Percentiles rank a stretch among this genome's conserved stretches.
Conservation (phyloP, 1,140 invertebrate species). For the Delia radicum region DNA sequence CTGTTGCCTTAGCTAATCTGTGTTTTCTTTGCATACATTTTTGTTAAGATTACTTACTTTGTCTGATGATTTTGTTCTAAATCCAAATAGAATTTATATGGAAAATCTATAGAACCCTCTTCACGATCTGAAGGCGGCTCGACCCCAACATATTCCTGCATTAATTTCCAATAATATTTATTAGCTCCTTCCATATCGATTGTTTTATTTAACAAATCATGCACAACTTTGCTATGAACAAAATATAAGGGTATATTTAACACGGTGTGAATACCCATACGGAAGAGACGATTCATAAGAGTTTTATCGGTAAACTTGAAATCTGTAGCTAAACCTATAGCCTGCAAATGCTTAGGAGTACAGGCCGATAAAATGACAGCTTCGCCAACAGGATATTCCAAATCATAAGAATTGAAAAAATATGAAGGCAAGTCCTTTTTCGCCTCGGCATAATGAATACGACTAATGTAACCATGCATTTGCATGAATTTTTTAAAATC, state of each 20-base stretch:
- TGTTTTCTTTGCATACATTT: background rate
- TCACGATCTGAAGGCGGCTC: constrained; percentile 59
- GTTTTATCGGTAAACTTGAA: constrained; percentile 38
- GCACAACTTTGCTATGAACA: constrained; percentile 50
- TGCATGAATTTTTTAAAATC: constrained; percentile 50
- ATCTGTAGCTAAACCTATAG: constrained; percentile 36
- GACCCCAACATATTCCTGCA: constrained; percentile 63
- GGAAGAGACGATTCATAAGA: constrained; percentile 58
- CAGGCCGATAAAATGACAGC: constrained; percentile 65
- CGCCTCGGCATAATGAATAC: constrained; percentile 73
- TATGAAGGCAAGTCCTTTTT: constrained; percentile 62
- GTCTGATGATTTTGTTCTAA: constrained; percentile 48
- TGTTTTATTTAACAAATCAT: constrained; percentile 43
- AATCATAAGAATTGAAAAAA: constrained; percentile 61
- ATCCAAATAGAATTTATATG: constrained; percentile 53
- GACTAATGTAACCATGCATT: constrained; percentile 76
- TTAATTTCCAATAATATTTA: constrained; percentile 62
- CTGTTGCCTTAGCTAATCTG: background rate
- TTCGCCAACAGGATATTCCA: constrained; percentile 72
- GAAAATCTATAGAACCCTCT: constrained; percentile 64
- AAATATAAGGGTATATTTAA: constrained; percentile 48
- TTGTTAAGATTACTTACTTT: constrained; percentile 33
- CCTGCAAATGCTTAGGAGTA: constrained; percentile 60
- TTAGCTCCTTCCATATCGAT: constrained; percentile 59
- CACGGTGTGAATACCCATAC: constrained; percentile 55